These are phyloP conservation scores for Rhynchotus rufescens DNA, from an alignment of 2,797 vertebrate genomes.

Conservation along the genomic window DNA sequence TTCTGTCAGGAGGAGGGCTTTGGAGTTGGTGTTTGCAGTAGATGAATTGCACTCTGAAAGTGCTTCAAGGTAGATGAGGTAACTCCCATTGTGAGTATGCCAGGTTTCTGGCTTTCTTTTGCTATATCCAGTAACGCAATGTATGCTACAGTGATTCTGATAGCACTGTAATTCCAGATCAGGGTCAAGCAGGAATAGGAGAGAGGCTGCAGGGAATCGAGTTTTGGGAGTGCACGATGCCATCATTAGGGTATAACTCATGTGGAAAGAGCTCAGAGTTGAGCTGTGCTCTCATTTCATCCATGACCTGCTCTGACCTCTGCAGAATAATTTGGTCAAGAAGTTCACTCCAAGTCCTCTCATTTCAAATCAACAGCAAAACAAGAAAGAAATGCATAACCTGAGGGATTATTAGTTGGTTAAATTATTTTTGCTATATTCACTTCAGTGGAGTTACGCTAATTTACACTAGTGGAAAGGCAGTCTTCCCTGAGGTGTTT, in stretches of 20 bases:
- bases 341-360: slow-evolving; percentile 14
- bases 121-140: background rate
- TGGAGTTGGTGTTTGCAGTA: background rate
- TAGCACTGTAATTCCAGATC: slow-evolving; percentile 36
- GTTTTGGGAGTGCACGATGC: slow-evolving; percentile 2
- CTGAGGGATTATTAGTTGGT: background rate
- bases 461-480: background rate
- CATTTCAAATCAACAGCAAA: slow-evolving; percentile 32
- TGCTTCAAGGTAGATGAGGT: background rate
- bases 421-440: background rate
- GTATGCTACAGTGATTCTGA: slow-evolving; percentile 18
- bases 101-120: background rate
- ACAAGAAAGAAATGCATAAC: slow-evolving; percentile 16
- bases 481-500: background rate
- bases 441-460: background rate
- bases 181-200: slow-evolving; percentile 3
- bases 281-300: slow-evolving; percentile 31
- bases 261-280: slow-evolving; percentile 35
- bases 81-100: background rate
- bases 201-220: slow-evolving; percentile 24
- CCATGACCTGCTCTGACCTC: slow-evolving; percentile 7
- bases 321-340: slow-evolving; percentile 18
- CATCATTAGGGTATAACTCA: slow-evolving; percentile 37
- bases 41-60: background rate
- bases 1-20: background rate